Percentiles rank a stretch among this genome's conserved stretches.
These are phyloP conservation scores for Pachyuromys duprasi DNA, from an alignment of 2,797 vertebrate species.

Conservation along the genomic window DNA sequence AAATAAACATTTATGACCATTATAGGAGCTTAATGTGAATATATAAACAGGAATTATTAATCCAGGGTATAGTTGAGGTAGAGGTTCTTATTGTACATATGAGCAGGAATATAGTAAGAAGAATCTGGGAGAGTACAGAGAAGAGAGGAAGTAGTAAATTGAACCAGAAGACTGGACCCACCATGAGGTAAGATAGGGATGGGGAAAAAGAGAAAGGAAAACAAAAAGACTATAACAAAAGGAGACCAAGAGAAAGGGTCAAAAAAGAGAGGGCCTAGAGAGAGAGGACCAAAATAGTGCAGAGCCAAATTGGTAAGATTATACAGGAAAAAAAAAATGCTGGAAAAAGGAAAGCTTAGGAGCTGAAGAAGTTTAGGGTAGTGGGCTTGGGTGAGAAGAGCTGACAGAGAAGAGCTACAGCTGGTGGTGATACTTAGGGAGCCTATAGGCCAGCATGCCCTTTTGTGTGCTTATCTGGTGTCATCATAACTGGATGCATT, in stretches of 20 bases:
- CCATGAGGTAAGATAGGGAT: neutral
- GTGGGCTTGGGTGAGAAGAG: neutral
- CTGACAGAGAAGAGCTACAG: neutral
- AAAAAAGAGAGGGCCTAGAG: neutral
- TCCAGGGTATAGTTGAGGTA: fast-evolving
- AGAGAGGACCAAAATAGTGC: neutral
- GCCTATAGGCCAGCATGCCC: neutral
- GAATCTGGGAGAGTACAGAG: neutral
- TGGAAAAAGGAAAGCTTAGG: neutral
- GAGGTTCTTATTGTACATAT: neutral
- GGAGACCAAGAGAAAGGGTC: neutral
- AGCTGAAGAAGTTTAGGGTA: neutral
- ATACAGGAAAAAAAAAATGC: neutral
- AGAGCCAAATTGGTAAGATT: no score
- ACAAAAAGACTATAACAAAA: neutral
- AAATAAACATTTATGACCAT: neutral
- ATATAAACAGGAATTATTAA: neutral
- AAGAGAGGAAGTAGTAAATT: neutral
- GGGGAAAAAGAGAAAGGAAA: neutral
- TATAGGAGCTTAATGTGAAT: neutral
- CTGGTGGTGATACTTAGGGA: no score
- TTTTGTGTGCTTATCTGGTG: no score
- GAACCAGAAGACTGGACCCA: neutral
- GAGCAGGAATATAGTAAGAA: neutral
- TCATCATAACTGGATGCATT: no score